Base-by-base conservation (phyloP, 2,888 invertebrate species). In the Ophonus ardosiacus region DNA sequence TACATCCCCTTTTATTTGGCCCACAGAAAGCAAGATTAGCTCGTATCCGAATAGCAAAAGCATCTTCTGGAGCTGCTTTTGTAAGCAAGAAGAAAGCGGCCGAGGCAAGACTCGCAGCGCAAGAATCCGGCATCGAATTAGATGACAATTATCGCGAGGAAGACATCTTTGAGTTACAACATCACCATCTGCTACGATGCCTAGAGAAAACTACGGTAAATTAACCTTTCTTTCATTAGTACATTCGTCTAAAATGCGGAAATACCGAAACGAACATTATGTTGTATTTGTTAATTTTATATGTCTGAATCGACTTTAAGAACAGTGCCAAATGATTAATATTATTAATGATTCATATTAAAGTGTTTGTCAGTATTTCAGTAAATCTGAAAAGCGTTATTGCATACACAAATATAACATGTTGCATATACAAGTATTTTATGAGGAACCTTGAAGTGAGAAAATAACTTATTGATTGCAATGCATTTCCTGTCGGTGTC, bases 61-160 rank as follows among this genome's bases (percentile, higher is more conserved):
- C 99, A 82, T 99, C 99, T 1, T 98, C 98, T 17, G 99, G 99
- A 4, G 99, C 99, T 4, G 99, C 99, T 1, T 98, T 99, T 92
- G 98, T 99, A 88, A 97, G 95, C 90, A 99, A 99, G 93, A 99
- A 99, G 94, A 99, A 99, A 91, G 98, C 99, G 0, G 98, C 98
- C 1, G 99, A 99, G 90, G 98, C 98, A 0, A 93, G 98, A 71
- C 93, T 98, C 89, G 98, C 98, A 81, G 97, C 98, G 80, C 96
- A 97, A 92, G 97, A 97, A 92, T 97, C 97, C 65, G 98, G 98
- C 68, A 95, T 98, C 88, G 97, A 98, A 89, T 92, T 97, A 88
- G 98, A 98, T 89, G 98, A 98, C 87, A 96, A 95, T 88, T 95
- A 94, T 90, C 94, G 97, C 87, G 98, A 98, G 90, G 98, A 98